phyloP scores from a whole-genome alignment of 2,888 invertebrate species.

The Germaria angustata region DNA sequence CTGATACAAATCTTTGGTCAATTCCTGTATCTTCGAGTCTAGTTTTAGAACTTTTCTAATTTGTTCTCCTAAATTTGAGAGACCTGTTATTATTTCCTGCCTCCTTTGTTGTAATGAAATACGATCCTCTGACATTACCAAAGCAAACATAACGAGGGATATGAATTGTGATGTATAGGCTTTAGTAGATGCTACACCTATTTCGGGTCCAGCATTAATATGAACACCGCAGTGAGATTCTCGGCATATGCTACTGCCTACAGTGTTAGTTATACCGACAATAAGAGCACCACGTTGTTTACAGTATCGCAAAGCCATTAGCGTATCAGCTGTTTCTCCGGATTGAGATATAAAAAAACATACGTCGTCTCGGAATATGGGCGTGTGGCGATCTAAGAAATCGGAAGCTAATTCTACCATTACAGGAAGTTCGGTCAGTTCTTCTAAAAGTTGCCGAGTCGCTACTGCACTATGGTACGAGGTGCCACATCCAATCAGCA shows the following conservation, averaged over 20 bases:
- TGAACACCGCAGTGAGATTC: constrained; percentile 99
- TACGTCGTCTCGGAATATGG: constrained; percentile 99
- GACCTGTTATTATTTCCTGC: constrained; percentile 92
- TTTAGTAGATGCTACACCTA: constrained; percentile 99
- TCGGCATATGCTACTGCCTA: constrained; percentile 98
- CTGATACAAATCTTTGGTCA: constrained; percentile 94
- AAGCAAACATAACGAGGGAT: constrained; percentile 98
- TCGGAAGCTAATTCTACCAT: constrained; percentile 99
- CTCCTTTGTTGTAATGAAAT: constrained; percentile 94
- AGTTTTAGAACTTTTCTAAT: constrained; percentile 94
- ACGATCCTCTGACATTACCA: constrained; percentile 98
- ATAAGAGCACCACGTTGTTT: constrained; percentile 98
- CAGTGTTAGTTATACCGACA: constrained; percentile 99
- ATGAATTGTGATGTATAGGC: constrained; percentile 99
- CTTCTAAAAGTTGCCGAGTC: constrained; percentile 97
- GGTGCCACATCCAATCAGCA: constrained; percentile 99
- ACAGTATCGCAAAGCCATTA: constrained; percentile 97
- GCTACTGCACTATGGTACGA: constrained; percentile 99
- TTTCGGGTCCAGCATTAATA: constrained; percentile 99
- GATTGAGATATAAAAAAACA: constrained; percentile 99
- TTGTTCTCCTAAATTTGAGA: constrained; percentile 91
- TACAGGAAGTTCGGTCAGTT: constrained; percentile 98
- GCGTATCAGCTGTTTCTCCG: constrained; percentile 97
- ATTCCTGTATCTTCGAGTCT: constrained; percentile 90
- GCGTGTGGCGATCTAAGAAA: constrained; percentile 98